Base-by-base conservation (phyloP, 2,888 invertebrate species). In the Limenitis camilla region DNA sequence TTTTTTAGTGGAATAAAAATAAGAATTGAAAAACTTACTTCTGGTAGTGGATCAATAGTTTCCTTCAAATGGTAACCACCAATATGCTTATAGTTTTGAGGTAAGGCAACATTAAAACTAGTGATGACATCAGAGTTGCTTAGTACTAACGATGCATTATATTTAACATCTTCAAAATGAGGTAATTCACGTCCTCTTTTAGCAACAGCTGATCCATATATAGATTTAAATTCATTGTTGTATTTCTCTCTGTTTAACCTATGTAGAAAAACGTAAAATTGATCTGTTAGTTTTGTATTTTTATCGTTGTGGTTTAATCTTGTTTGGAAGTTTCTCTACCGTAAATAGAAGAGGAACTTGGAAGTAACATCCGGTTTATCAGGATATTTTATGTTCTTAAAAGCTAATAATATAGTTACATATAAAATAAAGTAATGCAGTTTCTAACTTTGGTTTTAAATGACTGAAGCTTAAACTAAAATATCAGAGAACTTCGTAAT, bases 21-120 rank as follows among this genome's bases (percentile, higher is more conserved):
- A 2, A 19, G 19, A 49, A 42, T 9, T 39, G 8, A 10, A 9
- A 6, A 2, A 33, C 54, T 19, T 65, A 78, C 78, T 65, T 71
- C 52, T 5, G 78, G 67, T 41, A 81, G 61, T 5, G 78, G 72
- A 9, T 69, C 60, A 0, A 66, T 46, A 1, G 63, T 51, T 0
- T 68, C 64, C 4, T 74, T 65, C n/a, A 82, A 71, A 45, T 82
- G 81, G 44, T 78, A 81, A 19, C 82, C 82, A 27, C 72, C 79
- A 19, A 81, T 61, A 5, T 64, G 52, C 38, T 74, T 76, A 40
- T 74, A 78, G 32, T 58, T 74, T 42, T 74, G 77, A 0, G 82
- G 83, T 7, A 81, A 46, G 5, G 66, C 61, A 1, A 61, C 48
- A 1, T 73, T 56, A 9, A 56, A 60, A 2, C 76, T 72, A 1